These are phyloP conservation scores for Syndactyla subalaris DNA, from an alignment of 2,797 vertebrate genomes.

Conservation along the genomic window DNA sequence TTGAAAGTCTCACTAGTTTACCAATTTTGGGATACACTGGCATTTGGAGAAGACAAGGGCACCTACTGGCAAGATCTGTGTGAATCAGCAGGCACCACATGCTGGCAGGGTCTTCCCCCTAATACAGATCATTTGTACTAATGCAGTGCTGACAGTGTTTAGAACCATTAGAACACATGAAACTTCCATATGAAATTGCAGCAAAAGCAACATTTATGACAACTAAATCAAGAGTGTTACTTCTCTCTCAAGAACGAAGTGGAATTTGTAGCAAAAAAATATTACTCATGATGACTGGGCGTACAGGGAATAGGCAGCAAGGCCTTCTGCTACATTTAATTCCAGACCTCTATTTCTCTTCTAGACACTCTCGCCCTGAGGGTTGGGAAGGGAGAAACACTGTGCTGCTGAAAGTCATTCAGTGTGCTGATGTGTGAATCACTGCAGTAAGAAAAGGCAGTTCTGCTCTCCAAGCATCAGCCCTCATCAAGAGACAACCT, in stretches of 20 bases:
- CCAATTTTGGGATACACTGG: background rate
- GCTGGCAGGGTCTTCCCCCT: background rate
- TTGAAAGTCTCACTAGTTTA: background rate
- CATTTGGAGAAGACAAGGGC: background rate
- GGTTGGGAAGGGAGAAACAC: slow-evolving; percentile 12
- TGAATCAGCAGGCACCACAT: background rate
- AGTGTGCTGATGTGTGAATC: slow-evolving; percentile 47
- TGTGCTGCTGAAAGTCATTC: slow-evolving; percentile 44
- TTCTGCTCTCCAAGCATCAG: slow-evolving; percentile 44
- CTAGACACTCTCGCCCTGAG: slow-evolving; percentile 36
- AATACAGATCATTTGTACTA: background rate
- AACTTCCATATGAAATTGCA: background rate
- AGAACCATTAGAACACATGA: background rate
- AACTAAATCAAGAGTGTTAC: background rate
- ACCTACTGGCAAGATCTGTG: background rate
- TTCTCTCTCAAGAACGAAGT: background rate
- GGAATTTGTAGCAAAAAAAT: background rate
- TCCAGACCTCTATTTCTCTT: slow-evolving; percentile 25
- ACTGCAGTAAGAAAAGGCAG: slow-evolving; percentile 53
- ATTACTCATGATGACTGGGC: background rate
- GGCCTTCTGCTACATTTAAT: slow-evolving; percentile 34
- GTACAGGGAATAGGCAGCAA: background rate
- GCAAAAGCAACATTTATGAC: background rate
- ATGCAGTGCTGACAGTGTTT: background rate
- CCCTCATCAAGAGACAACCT: background rate